Base-by-base conservation (phyloP, 2,888 invertebrate genomes). In the Dinocampus coccinellae region DNA sequence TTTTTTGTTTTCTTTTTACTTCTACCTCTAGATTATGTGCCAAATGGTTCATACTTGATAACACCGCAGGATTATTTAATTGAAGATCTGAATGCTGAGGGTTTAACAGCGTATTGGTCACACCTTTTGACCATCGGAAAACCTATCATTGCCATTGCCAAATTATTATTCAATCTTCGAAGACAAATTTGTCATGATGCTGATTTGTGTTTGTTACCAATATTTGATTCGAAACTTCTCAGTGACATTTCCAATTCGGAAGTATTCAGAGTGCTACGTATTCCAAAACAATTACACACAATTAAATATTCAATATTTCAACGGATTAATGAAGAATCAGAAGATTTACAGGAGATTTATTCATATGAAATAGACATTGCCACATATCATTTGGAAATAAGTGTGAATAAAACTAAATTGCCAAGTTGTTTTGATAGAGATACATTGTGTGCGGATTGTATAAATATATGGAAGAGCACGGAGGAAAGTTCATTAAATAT, bases 81-180 rank as follows among this genome's bases (percentile, higher is more conserved):
- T 34, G 34, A 76, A 39, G 79, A 79, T 16, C 68, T 81, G n/a
- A 73, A 79, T 11, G 74, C 76, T 0, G 77, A 79, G 20, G 74
- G 67, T 26, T 72, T 75, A 29, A 74, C 80, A 0, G 76, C 83
- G 0, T 80, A 82, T 29, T 87, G 86, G 29, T 84, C 87, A 0
- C 79, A 85, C 70, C 64, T 87, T 0, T 74, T 85, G 0, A 77
- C 80, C 7, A 80, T 87, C 26, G 87, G 86, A 2, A 85, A 84
- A 70, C 79, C 84, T 22, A 80, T 87, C 9, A 69, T 84, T 29
- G 81, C 81, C 42, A 73, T 84, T 11, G 80, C 80, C 1, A 77
- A 80, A 55, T 69, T 76, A 1, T 62, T 86, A 1, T 79, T 76
- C n/a, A 76, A 79, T 1, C 22, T 82, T 10, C 81, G 76, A 55